Evolutionary conservation across 1,140 invertebrate genomes (phyloP).

Genomic region (Wasmannia auropunctata): DNA sequence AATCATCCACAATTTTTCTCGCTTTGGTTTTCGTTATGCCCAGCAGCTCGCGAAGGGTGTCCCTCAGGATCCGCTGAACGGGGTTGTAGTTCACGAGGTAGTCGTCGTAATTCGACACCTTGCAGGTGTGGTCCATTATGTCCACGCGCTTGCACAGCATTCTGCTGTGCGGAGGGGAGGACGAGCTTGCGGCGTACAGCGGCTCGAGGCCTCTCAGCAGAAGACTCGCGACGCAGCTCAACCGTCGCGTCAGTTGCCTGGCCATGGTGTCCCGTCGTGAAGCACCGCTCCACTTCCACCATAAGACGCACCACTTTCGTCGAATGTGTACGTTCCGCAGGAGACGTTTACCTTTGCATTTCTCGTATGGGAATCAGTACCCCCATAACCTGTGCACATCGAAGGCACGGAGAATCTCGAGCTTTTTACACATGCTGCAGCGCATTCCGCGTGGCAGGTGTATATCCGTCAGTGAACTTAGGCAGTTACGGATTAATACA

Average conservation of each 20-base stretch:
- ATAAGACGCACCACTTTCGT: too few species aligned
- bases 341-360: too few species aligned
- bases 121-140: constrained; percentile 9
- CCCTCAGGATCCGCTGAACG: background rate
- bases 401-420: too few species aligned
- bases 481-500: too few species aligned
- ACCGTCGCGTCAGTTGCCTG: background rate
- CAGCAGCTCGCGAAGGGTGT: constrained; percentile 24
- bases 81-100: constrained; percentile 2
- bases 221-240: background rate
- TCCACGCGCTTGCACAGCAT: background rate
- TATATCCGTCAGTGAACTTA: too few species aligned
- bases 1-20: background rate
- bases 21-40: background rate
- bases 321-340: too few species aligned
- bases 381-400: too few species aligned
- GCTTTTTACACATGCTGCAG: too few species aligned
- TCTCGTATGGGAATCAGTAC: too few species aligned
- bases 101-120: background rate
- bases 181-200: background rate
- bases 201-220: background rate
- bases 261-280: background rate
- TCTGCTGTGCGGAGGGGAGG: background rate
- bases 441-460: too few species aligned
- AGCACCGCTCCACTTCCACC: too few species aligned